phyloP scores from a whole-genome alignment of 2,888 invertebrate genomes.

The Sinopyrophorus schimmeli region DNA sequence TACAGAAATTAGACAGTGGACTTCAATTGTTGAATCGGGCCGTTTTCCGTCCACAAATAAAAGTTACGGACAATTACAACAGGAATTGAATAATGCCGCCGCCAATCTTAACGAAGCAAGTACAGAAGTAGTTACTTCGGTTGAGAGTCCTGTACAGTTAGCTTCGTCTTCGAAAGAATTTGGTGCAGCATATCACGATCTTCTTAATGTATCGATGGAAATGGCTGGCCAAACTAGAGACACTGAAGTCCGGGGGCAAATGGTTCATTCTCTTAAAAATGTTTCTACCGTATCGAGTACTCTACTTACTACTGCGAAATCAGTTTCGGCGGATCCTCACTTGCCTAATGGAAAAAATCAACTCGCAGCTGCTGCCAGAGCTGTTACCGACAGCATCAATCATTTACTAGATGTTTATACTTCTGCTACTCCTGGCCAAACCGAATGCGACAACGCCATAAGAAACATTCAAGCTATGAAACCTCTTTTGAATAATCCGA shows the following conservation, averaged over 20 bases:
- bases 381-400: constrained; percentile 92
- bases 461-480: constrained; percentile 86
- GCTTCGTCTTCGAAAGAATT: constrained; percentile 78
- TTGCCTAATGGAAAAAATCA: constrained; percentile 91
- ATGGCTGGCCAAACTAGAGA: constrained; percentile 84
- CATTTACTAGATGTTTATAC: constrained; percentile 85
- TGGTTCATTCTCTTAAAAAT: constrained; percentile 84
- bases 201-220: constrained; percentile 79
- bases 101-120: constrained; percentile 83
- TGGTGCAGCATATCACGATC: constrained; percentile 74
- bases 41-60: constrained; percentile 77
- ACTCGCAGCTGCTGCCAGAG: constrained; percentile 82
- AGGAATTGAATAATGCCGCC: constrained; percentile 83
- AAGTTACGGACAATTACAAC: constrained; percentile 79
- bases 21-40: constrained; percentile 71
- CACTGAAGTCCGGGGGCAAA: constrained; percentile 73
- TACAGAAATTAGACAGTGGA: constrained; percentile 76
- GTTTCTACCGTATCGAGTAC: constrained; percentile 87
- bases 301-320: constrained; percentile 84
- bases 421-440: constrained; percentile 91
- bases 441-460: constrained; percentile 95
- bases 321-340: constrained; percentile 84
- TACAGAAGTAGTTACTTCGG: constrained; percentile 78
- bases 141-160: constrained; percentile 70
- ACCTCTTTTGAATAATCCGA: constrained; percentile 80